Evolutionary conservation across 2,797 vertebrate genomes (phyloP).

Genomic region (Acrocephalus scirpaceus): DNA sequence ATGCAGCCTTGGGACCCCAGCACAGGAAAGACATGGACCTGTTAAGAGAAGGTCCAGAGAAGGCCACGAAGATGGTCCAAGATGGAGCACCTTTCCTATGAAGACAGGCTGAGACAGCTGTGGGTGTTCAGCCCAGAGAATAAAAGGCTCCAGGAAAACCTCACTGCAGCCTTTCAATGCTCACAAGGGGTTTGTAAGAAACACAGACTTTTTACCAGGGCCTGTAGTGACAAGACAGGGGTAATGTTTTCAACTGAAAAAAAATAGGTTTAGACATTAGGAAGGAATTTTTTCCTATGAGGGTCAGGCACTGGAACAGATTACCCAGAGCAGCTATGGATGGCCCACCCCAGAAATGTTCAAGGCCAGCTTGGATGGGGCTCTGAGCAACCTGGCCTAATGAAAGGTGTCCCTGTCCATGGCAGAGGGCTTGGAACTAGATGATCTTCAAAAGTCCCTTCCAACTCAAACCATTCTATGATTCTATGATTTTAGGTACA

Average conservation of each 20-base stretch:
- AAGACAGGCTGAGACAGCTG: background rate
- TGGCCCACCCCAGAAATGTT: background rate
- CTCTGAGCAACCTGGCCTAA: background rate
- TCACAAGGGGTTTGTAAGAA: background rate
- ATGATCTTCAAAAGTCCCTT: background rate
- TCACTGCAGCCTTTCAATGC: background rate
- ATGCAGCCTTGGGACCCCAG: background rate
- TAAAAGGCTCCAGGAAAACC: background rate
- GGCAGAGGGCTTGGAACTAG: background rate
- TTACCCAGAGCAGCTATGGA: background rate
- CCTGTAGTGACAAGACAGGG: background rate
- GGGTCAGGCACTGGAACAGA: background rate
- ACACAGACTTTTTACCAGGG: background rate
- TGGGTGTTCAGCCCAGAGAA: background rate
- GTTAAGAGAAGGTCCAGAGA: background rate
- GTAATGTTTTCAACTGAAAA: background rate
- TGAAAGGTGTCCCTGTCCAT: background rate
- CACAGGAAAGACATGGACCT: background rate
- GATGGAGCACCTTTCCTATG: background rate
- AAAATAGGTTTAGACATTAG: background rate
- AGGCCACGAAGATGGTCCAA: background rate
- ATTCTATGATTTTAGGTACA: background rate
- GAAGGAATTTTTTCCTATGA: background rate
- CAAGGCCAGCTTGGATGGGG: background rate
- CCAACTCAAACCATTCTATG: background rate